These are phyloP conservation scores for Cettia cetti DNA, from an alignment of 2,113 vertebrate genomes.

Conservation along the genomic window DNA sequence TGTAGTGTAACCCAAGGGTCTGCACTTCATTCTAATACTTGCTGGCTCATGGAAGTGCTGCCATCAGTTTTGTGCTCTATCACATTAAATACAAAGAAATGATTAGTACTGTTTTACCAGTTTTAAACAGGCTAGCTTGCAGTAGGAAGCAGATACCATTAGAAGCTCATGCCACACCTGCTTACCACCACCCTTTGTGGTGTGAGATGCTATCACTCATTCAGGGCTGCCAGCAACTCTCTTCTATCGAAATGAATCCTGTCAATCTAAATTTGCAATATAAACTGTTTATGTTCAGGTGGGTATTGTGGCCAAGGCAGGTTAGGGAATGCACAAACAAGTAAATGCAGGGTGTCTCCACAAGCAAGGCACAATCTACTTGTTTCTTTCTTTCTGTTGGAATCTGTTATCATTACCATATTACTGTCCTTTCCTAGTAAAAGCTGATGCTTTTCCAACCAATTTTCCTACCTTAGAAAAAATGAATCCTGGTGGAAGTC, in stretches of 20 bases:
- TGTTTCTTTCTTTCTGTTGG: neutral
- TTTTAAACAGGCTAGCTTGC: neutral
- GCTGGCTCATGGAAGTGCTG: neutral
- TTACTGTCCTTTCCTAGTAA: neutral
- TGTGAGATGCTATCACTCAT: neutral
- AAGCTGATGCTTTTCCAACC: neutral
- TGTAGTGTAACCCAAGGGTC: neutral
- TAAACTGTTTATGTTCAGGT: neutral
- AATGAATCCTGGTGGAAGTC: neutral
- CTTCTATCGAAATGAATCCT: neutral
- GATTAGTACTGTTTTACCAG: neutral
- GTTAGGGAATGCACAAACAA: neutral
- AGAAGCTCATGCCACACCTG: neutral
- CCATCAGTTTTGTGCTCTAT: neutral
- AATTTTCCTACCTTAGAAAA: neutral
- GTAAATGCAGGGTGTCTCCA: neutral
- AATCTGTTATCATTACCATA: neutral
- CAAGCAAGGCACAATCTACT: neutral
- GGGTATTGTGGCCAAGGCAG: neutral
- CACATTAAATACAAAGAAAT: neutral
- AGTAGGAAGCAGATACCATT: neutral
- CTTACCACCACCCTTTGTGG: neutral
- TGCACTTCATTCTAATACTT: neutral
- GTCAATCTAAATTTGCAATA: neutral
- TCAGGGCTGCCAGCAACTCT: neutral